Evolutionary conservation across 2,888 invertebrate species (phyloP).

Genomic region (Norana najaformis): DNA sequence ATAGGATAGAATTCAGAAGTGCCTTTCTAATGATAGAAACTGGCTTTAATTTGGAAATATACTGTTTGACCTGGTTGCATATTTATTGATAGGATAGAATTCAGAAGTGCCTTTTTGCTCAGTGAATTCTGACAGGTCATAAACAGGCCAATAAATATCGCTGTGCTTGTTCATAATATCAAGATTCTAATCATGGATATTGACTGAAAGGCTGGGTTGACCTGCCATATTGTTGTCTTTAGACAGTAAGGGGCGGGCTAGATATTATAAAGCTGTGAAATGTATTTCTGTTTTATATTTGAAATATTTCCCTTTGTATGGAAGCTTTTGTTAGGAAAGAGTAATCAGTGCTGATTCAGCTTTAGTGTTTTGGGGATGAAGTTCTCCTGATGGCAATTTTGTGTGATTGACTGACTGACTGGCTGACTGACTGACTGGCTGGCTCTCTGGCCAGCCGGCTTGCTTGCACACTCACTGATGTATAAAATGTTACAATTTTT

Average conservation of each 20-base stretch:
- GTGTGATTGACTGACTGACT: too few species aligned
- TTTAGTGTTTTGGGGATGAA: background rate
- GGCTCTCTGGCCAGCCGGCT: too few species aligned
- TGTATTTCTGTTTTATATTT: background rate
- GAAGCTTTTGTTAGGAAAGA: background rate
- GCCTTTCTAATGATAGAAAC: too few species aligned
- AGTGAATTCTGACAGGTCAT: background rate
- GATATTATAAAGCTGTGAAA: background rate
- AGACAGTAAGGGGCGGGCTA: background rate
- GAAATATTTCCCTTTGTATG: background rate
- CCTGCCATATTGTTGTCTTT: conserved; percentile 1
- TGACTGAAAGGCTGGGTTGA: conserved; percentile 13
- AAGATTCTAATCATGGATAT: background rate
- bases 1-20: background rate
- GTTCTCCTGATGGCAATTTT: background rate
- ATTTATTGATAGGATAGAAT: background rate
- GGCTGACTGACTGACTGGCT: background rate
- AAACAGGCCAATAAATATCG: conserved; percentile 13
- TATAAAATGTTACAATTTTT: too few species aligned
- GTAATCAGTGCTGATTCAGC: background rate
- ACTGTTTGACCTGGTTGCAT: conserved; percentile 13
- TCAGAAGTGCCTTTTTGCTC: background rate
- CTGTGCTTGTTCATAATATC: background rate
- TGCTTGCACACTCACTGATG: too few species aligned
- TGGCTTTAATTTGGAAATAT: background rate